A percentile compares a stretch with the other conserved stretches of the same genome.
phyloP scores from a whole-genome alignment of 2,888 invertebrate genomes.

The Limnephilus rhombicus region DNA sequence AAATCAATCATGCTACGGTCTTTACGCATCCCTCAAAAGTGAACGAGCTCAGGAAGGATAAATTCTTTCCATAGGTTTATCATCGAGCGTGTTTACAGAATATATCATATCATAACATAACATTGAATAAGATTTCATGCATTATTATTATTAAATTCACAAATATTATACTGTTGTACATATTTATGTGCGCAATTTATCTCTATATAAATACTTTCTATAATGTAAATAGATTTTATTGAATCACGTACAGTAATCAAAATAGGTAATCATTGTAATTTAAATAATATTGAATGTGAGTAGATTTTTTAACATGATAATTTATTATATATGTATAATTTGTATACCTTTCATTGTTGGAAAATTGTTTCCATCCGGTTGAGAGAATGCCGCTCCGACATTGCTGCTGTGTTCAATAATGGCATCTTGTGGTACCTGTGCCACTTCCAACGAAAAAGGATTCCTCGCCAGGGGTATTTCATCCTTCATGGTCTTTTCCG shows the following conservation, averaged over 20 bases:
- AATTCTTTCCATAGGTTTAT: background rate
- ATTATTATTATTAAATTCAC: background rate
- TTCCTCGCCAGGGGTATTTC: conserved; percentile 63
- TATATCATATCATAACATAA: background rate
- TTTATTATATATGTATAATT: background rate
- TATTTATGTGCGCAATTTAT: background rate
- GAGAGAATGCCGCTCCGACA: conserved; percentile 15
- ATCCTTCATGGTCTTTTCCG: conserved; percentile 57
- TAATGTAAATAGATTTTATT: background rate
- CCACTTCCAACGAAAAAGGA: conserved; percentile 25
- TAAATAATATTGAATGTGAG: background rate
- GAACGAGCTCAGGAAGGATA: background rate
- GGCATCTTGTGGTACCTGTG: conserved; percentile 47
- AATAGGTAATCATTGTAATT: background rate
- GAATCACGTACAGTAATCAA: background rate
- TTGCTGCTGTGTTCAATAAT: conserved; percentile 53
- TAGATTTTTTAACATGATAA: background rate
- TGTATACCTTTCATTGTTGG: conserved; percentile 71
- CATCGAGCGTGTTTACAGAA: background rate
- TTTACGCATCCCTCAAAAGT: background rate
- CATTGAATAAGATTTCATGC: background rate
- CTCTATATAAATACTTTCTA: background rate
- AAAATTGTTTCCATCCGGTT: conserved; percentile 68
- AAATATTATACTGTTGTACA: background rate
- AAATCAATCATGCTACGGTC: background rate